A percentile compares a stretch with the other conserved stretches of the same genome.
These are phyloP conservation scores for Cyphomyrmex costatus DNA, from an alignment of 1,140 invertebrate genomes.

Conservation along the genomic window DNA sequence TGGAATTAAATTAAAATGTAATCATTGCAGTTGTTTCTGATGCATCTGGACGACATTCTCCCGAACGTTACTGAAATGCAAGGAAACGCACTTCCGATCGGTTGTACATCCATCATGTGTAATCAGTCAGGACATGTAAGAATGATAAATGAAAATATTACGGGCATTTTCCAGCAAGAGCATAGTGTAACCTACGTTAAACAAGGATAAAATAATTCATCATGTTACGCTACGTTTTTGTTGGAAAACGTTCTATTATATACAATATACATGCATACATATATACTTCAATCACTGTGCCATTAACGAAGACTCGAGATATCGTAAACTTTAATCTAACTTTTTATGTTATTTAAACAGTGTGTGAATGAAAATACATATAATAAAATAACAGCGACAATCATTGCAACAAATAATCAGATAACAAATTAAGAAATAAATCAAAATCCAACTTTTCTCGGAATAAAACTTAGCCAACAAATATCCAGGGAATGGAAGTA, in stretches of 20 bases:
- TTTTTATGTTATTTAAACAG: neutral
- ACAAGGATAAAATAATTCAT: too few species aligned
- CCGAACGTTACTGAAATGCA: slow-evolving; percentile 86
- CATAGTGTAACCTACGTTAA: too few species aligned
- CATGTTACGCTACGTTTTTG: too few species aligned
- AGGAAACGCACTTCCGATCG: slow-evolving; percentile 89
- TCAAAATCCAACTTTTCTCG: neutral
- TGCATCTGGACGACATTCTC: slow-evolving; percentile 94
- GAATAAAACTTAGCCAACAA: neutral
- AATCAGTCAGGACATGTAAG: slow-evolving; percentile 89
- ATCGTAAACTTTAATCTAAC: neutral
- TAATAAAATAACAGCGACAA: neutral
- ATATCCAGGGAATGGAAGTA: too few species aligned
- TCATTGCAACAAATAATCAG: neutral
- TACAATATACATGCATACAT: too few species aligned
- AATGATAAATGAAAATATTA: slow-evolving; percentile 5
- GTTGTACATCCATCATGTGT: slow-evolving; percentile 92
- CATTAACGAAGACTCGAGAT: neutral
- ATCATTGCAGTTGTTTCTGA: slow-evolving; percentile 91
- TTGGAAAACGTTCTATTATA: too few species aligned
- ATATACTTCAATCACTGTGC: too few species aligned
- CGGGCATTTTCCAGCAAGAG: too few species aligned
- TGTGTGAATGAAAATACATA: neutral
- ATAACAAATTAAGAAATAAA: neutral
- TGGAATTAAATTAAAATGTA: neutral